Percentiles rank a stretch among this genome's conserved stretches.
These are phyloP conservation scores for Girardinus metallicus DNA, from an alignment of 2,797 vertebrate genomes.

Conservation along the genomic window DNA sequence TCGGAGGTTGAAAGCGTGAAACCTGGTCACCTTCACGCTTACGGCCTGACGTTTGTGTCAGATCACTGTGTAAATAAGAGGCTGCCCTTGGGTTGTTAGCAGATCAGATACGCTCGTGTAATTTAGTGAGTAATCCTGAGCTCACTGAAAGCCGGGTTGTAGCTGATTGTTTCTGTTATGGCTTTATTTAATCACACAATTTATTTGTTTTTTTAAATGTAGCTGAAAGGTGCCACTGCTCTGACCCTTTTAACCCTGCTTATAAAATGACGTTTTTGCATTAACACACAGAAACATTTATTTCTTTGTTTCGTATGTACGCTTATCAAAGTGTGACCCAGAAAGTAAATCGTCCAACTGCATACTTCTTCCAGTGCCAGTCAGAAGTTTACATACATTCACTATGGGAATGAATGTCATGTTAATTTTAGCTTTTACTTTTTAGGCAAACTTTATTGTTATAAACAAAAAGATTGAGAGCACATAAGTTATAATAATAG, in stretches of 20 bases:
- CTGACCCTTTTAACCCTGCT: background rate
- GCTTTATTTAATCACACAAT: background rate
- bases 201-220: background rate
- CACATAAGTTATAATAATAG: background rate
- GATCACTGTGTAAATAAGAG: background rate
- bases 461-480: background rate
- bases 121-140: background rate
- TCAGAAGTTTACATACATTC: background rate
- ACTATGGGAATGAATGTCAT: background rate
- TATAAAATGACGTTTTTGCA: background rate
- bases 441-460: background rate
- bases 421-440: background rate
- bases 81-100: background rate
- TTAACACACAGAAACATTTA: background rate
- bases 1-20: background rate
- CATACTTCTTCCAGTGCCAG: background rate
- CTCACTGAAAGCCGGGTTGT: background rate
- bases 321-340: background rate
- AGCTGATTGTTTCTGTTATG: background rate
- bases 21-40: conserved; percentile 3
- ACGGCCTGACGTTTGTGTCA: background rate
- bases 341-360: too few species aligned
- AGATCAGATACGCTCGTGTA: background rate
- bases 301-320: background rate
- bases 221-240: background rate